These are phyloP conservation scores for Sapajus apella DNA, from an alignment of 2,113 vertebrate species.

Conservation along the genomic window DNA sequence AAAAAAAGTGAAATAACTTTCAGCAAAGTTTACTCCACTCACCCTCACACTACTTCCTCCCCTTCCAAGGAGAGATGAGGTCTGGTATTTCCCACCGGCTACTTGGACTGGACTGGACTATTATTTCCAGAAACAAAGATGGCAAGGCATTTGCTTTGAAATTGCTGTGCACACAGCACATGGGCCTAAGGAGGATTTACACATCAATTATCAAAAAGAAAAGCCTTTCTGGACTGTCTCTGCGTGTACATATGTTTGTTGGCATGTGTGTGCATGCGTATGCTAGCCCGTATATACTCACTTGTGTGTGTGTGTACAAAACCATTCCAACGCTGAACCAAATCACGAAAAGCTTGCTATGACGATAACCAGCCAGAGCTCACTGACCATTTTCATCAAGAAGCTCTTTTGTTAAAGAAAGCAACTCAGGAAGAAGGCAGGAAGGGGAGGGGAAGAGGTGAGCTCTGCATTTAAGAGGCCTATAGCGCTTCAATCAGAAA, in stretches of 20 bases:
- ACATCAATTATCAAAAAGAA: conserved; percentile 2
- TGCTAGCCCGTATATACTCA: not conserved
- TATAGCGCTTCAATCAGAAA: conserved; percentile 73
- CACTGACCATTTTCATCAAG: not conserved
- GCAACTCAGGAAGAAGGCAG: not conserved
- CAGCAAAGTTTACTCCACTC: conserved; percentile 33
- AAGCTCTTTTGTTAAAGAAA: conserved; percentile 58
- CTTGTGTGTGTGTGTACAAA: not conserved
- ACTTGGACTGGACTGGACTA: not conserved
- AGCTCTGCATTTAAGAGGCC: conserved; percentile 64
- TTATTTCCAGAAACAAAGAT: conserved; percentile 40
- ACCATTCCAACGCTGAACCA: not conserved
- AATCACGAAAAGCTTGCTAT: not conserved
- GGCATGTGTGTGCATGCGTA: accelerated
- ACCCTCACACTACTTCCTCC: not conserved
- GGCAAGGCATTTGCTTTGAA: not conserved
- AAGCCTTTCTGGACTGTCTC: not conserved
- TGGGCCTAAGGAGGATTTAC: not conserved
- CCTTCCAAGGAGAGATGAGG: not conserved
- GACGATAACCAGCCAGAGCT: not conserved
- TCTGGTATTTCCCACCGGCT: not conserved
- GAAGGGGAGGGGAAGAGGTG: not conserved
- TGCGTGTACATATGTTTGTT: not conserved
- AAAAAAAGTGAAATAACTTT: not conserved
- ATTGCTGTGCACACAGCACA: not conserved